Conservation (phyloP, 2,797 vertebrate species). For the Cephalopachus bancanus region DNA sequence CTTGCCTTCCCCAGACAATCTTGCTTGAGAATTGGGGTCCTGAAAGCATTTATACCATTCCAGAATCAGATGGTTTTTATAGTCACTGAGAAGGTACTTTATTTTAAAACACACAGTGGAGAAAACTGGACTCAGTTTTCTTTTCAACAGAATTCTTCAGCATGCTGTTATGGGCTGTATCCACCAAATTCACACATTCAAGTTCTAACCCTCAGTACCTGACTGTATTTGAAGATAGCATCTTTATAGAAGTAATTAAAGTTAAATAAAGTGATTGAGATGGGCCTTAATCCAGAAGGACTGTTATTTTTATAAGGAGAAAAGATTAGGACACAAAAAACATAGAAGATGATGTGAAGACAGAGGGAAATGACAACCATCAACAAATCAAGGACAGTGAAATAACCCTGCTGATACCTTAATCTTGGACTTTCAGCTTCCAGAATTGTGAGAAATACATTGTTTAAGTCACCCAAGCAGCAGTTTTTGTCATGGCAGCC, state of each 20-base stretch:
- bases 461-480: not conserved
- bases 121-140: not conserved
- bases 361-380: accelerated
- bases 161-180: not conserved
- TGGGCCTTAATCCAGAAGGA: not conserved
- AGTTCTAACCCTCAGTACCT: not conserved
- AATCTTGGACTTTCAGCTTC: not conserved
- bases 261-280: not conserved
- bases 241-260: not conserved
- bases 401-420: not conserved
- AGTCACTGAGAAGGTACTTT: not conserved
- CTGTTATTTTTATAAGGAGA: not conserved
- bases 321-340: not conserved
- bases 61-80: not conserved
- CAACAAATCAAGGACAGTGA: not conserved
- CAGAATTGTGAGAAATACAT: not conserved
- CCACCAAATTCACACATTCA: not conserved
- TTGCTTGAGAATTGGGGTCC: not conserved
- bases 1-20: not conserved
- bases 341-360: not conserved
- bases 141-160: not conserved
- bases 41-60: not conserved
- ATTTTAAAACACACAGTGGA: not conserved
- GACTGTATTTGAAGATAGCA: not conserved
- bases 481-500: not conserved